Evolutionary conservation across 2,888 invertebrate genomes (phyloP).

Genomic region (Ochropleura plecta): DNA sequence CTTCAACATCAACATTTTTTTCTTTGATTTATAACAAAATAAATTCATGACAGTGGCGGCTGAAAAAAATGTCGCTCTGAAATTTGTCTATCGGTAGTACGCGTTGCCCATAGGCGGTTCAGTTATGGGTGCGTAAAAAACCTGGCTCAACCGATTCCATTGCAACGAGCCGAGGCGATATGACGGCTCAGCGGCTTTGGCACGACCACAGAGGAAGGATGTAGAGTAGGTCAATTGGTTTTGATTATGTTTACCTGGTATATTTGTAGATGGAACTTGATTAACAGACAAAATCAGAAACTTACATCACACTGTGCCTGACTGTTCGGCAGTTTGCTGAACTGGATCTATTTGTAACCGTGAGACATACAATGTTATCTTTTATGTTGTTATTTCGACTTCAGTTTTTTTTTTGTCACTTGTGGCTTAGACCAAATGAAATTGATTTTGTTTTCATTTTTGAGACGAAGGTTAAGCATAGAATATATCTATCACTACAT

Average conservation of each 20-base stretch:
- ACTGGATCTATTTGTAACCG: too few relatives aligned
- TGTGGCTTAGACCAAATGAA: too few relatives aligned
- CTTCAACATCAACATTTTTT: slow-evolving; percentile 14
- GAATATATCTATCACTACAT: too few relatives aligned
- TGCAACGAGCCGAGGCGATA: slow-evolving; percentile 71
- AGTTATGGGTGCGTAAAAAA: slow-evolving; percentile 78
- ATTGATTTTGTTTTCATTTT: too few relatives aligned
- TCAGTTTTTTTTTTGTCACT: too few relatives aligned
- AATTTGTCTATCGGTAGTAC: slow-evolving; percentile 73
- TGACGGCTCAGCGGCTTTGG: slow-evolving; percentile 73
- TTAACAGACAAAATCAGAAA: not conserved
- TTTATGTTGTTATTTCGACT: too few relatives aligned
- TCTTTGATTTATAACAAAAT: slow-evolving; percentile 62
- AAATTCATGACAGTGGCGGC: slow-evolving; percentile 60
- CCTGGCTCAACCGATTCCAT: slow-evolving; percentile 69
- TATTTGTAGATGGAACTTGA: not conserved
- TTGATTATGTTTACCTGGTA: not conserved
- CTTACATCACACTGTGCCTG: too few relatives aligned
- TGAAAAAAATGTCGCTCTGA: slow-evolving; percentile 67
- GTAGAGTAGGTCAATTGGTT: slow-evolving; percentile 40
- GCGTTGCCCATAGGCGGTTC: slow-evolving; percentile 71
- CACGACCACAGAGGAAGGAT: slow-evolving; percentile 34
- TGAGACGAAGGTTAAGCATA: too few relatives aligned
- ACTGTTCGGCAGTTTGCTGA: too few relatives aligned
- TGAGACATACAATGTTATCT: too few relatives aligned